Percentiles rank a stretch among this genome's conserved stretches.
phyloP scores from a whole-genome alignment of 2,888 invertebrate genomes.

The Conomelus anceps region DNA sequence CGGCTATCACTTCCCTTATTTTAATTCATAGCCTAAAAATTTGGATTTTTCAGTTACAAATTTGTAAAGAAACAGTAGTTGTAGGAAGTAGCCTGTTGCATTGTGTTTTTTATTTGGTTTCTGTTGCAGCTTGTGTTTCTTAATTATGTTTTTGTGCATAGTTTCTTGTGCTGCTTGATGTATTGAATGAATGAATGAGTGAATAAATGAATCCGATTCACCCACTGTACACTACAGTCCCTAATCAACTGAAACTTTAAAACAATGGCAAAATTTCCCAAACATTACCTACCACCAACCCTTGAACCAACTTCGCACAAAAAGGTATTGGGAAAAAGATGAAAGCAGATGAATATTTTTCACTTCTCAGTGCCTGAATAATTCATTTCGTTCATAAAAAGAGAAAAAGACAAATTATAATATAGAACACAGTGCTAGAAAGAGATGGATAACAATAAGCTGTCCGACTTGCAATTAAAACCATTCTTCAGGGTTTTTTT shows the following conservation, averaged over 20 bases:
- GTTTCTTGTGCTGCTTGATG: no score
- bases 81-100: no score
- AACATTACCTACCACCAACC: not conserved
- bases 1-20: no score
- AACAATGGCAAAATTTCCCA: not conserved
- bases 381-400: not conserved
- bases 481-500: not conserved
- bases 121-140: no score
- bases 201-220: no score
- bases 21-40: no score
- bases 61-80: no score
- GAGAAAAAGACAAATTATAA: not conserved
- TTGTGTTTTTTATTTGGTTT: no score
- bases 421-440: not conserved
- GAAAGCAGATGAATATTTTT: not conserved
- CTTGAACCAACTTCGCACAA: not conserved
- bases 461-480: not conserved
- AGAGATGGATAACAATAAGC: not conserved
- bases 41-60: no score
- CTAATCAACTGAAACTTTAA: not conserved
- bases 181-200: no score
- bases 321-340: not conserved
- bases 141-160: no score
- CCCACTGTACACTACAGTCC: no score
- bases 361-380: not conserved